Evolutionary conservation across 2,888 invertebrate species (phyloP).

Genomic region (Ecliptopera silaceata): DNA sequence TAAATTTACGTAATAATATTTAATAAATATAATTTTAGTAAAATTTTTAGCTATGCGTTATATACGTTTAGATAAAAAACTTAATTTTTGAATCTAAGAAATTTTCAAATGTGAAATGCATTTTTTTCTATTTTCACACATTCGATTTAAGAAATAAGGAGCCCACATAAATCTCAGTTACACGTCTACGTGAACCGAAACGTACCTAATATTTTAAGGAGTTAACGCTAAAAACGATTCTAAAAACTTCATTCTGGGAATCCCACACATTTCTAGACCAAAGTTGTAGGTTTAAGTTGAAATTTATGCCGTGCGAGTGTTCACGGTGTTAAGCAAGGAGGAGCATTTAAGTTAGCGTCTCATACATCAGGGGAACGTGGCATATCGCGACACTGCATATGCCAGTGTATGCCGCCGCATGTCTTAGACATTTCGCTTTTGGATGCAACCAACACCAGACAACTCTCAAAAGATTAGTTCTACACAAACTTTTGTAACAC

Average conservation of each 20-base stretch:
- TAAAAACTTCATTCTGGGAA: conserved; percentile 71
- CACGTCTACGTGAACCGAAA: conserved; percentile 56
- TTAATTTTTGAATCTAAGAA: too few relatives aligned
- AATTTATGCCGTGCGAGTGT: conserved; percentile 73
- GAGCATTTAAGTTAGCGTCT: conserved; percentile 63
- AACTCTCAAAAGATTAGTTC: neutral
- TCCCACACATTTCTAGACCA: conserved; percentile 67
- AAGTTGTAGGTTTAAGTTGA: conserved; percentile 71
- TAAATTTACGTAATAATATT: too few relatives aligned
- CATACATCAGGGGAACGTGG: conserved; percentile 74
- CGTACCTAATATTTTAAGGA: conserved; percentile 70
- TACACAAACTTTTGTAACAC: too few relatives aligned
- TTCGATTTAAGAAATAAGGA: conserved; percentile 8
- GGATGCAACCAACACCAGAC: conserved; percentile 1
- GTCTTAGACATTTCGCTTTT: conserved; percentile 8
- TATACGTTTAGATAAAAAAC: too few relatives aligned
- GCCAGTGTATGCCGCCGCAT: conserved; percentile 42
- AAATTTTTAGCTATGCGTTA: too few relatives aligned
- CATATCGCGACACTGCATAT: conserved; percentile 69
- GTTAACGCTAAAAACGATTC: conserved; percentile 65
- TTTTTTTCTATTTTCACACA: neutral
- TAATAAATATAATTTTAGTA: too few relatives aligned
- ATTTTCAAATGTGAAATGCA: neutral
- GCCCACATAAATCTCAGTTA: conserved; percentile 56
- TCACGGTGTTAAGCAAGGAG: conserved; percentile 68